Base-by-base conservation (phyloP, 2,888 invertebrate genomes). In the Cheilosia grossa region DNA sequence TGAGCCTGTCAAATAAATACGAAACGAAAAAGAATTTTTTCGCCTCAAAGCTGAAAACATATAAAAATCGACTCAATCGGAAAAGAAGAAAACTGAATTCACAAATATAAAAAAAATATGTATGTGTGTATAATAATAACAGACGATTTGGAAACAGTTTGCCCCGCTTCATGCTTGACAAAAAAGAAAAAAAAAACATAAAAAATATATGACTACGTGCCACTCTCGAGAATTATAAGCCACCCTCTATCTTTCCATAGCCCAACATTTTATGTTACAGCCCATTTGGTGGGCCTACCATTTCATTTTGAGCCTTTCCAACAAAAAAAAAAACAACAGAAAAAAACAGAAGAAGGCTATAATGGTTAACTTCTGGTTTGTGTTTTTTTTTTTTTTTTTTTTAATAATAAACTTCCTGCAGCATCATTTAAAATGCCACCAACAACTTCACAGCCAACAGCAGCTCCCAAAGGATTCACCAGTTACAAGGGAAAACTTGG, bases 351-450 rank as follows among this genome's bases (percentile, higher is more conserved):
- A 37, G 15, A 42, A 54, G 59, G 70, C 75, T 70, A 75, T 83
- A 79, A 83, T 75, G 83, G 79, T 70, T 75, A 75, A 83, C 83
- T 83, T 83, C 66, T 70, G 74, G 79, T 79, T 70, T 75, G 67
- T 24, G n/a, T n/a, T n/a, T 24, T 33, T 7, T 30, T 0, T 3
- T 3, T 33, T 10, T 33, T 10, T 33, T 37, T 79, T 83, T 79
- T 79, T 79, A 83, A 79, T 79, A 83, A 83, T 79, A 83, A 83
- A 83, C 74, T 75, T 74, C 79, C 54, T 33, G 37, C 64, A 64
- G 74, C 64, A 78, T 64, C 78, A 73, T 73, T 82, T 42, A 40
- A 77, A 10, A 64, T 54, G 33, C 53, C 51, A 47, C 69, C 63
- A 66, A 58, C 67, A 73, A 59, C 73, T 73, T 61, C 64, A 67